Evolutionary conservation across 2,888 invertebrate species (phyloP).

Genomic region (Phengaris alcon): DNA sequence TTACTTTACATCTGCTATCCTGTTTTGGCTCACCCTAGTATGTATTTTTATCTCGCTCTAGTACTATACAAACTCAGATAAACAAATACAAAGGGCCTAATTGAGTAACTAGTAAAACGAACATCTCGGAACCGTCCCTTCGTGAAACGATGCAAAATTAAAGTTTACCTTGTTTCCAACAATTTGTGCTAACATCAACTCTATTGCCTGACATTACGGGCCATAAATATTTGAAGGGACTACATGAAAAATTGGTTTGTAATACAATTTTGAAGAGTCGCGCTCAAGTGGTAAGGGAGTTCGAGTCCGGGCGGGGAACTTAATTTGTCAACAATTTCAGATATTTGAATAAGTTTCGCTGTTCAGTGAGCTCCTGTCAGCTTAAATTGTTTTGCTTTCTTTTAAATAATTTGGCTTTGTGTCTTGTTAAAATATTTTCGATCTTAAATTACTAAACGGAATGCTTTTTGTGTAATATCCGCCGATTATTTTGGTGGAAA

Average conservation of each 20-base stretch:
- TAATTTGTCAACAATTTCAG: conserved; percentile 80
- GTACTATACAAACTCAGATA: conserved; percentile 77
- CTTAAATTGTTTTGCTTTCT: conserved; percentile 73
- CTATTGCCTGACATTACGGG: conserved; percentile 40
- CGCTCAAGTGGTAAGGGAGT: conserved; percentile 76
- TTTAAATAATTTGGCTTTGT: conserved; percentile 54
- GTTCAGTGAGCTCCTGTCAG: conserved; percentile 77
- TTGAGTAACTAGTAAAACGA: conserved; percentile 80
- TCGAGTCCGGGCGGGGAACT: conserved; percentile 70
- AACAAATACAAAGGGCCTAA: conserved; percentile 81
- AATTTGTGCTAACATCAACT: conserved; percentile 41
- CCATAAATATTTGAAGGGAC: conserved; percentile 30
- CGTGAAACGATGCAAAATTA: conserved; percentile 54
- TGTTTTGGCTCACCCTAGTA: conserved; percentile 42
- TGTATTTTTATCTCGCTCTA: conserved; percentile 51
- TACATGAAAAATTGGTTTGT: conserved; percentile 30
- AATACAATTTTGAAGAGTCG: conserved; percentile 69
- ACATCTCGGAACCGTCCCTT: conserved; percentile 74
- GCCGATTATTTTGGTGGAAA: conserved; percentile 8
- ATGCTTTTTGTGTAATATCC: conserved; percentile 17
- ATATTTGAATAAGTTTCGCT: conserved; percentile 78
- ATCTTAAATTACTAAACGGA: conserved; percentile 34
- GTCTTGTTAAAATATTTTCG: conserved; percentile 41
- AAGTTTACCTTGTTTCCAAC: conserved; percentile 33
- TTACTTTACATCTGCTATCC: conserved; percentile 63